A percentile compares a stretch with the other conserved stretches of the same genome.
Evolutionary conservation across 2,888 invertebrate genomes (phyloP).

Genomic region (Ischnus inquisitorius): DNA sequence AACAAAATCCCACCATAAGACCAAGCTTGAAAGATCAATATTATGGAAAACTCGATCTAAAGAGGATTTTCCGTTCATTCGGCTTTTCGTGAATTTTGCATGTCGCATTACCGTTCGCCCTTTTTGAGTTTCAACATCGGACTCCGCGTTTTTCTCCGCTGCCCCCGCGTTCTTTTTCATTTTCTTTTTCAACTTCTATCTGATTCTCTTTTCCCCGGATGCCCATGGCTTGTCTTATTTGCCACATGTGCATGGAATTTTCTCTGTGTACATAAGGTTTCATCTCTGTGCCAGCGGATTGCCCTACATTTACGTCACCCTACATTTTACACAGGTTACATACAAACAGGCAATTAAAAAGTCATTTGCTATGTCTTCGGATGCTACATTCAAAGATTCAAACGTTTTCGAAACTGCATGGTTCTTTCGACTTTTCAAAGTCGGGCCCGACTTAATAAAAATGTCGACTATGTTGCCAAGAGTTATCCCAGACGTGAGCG

Average conservation of each 20-base stretch:
- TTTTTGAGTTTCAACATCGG: constrained; percentile 36
- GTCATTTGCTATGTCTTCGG: too few relatives aligned
- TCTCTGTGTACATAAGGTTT: background rate
- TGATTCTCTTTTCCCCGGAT: constrained; percentile 3
- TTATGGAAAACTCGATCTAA: constrained; percentile 28
- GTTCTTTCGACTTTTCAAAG: too few relatives aligned
- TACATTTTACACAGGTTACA: too few relatives aligned
- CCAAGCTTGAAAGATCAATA: constrained; percentile 32
- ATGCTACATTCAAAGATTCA: too few relatives aligned
- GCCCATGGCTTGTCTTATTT: constrained; percentile 20
- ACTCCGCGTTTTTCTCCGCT: constrained; percentile 33
- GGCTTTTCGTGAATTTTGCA: constrained; percentile 31
- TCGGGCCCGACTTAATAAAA: background rate
- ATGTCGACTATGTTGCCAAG: background rate
- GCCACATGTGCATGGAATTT: background rate
- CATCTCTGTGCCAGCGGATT: background rate
- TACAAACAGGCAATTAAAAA: too few relatives aligned
- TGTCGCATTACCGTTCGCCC: constrained; percentile 37
- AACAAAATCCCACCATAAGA: background rate
- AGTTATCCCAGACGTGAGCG: background rate
- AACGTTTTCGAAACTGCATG: too few relatives aligned
- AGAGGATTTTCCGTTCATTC: constrained; percentile 23
- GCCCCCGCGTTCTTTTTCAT: background rate
- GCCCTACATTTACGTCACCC: constrained; percentile 8
- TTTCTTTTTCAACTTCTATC: background rate